Evolutionary conservation across 2,888 invertebrate species (phyloP).

Genomic region (Trichogramma evanescens): DNA sequence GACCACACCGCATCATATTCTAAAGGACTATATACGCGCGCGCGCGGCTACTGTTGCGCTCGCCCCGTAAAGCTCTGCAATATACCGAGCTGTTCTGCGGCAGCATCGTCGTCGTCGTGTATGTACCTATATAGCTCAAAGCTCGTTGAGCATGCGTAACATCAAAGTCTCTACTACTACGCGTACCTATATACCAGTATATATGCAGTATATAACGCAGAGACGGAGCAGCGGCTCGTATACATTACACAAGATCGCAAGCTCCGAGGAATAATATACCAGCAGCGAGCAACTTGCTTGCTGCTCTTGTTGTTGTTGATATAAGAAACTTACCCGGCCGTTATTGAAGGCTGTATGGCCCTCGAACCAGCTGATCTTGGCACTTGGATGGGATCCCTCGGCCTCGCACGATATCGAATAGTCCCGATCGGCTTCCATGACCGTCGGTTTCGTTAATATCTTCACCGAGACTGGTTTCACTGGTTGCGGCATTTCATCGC

Average conservation of each 20-base stretch:
- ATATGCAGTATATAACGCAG: too few relatives aligned
- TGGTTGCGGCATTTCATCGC: slow-evolving; percentile 47
- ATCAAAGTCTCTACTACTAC: too few relatives aligned
- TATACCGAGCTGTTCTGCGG: too few relatives aligned
- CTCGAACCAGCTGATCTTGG: slow-evolving; percentile 77
- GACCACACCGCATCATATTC: too few relatives aligned
- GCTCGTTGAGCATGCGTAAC: too few relatives aligned
- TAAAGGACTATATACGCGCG: too few relatives aligned
- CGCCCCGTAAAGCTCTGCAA: too few relatives aligned
- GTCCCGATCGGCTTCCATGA: slow-evolving; percentile 71
- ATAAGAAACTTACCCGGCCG: slow-evolving; percentile 59
- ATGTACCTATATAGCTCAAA: too few relatives aligned
- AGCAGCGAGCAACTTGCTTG: not conserved
- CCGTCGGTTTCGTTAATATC: slow-evolving; percentile 68
- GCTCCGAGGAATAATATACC: not conserved
- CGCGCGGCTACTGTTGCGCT: too few relatives aligned
- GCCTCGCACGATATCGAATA: slow-evolving; percentile 76
- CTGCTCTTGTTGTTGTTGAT: not conserved
- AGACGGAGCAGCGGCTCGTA: too few relatives aligned
- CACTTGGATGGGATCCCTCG: slow-evolving; percentile 78
- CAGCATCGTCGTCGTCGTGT: too few relatives aligned
- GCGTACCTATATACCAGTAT: too few relatives aligned
- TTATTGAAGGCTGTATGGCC: slow-evolving; percentile 70
- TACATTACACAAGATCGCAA: not conserved
- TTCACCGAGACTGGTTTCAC: slow-evolving; percentile 74